A percentile compares a stretch with the other conserved stretches of the same genome.
Evolutionary conservation across 2,797 vertebrate genomes (phyloP).

Genomic region (Hoplostethus mediterraneus): DNA sequence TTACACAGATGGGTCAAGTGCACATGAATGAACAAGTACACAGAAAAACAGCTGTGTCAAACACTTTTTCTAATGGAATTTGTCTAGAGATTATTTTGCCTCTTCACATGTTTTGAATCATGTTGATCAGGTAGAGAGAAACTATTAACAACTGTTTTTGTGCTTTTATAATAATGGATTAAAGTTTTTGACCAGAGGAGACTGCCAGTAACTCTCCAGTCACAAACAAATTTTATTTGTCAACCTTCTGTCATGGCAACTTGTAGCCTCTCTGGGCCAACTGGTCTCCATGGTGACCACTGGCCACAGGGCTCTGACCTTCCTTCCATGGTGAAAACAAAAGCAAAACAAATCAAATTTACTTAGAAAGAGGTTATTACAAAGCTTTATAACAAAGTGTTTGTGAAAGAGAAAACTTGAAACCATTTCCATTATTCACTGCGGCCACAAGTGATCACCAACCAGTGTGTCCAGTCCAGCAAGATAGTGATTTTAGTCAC

Average conservation of each 20-base stretch:
- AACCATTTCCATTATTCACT: too few relatives aligned
- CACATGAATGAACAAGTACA: constrained; percentile 53
- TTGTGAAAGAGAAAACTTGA: neutral
- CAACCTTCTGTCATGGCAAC: too few relatives aligned
- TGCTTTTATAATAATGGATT: too few relatives aligned
- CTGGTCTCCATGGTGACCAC: neutral
- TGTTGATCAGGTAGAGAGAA: too few relatives aligned
- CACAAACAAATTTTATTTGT: too few relatives aligned
- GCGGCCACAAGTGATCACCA: too few relatives aligned
- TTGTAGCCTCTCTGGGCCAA: too few relatives aligned
- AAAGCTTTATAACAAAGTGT: neutral
- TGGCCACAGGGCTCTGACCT: neutral
- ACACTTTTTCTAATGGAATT: neutral
- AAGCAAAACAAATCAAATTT: constrained; percentile 1
- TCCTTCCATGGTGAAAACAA: neutral
- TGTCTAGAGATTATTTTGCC: constrained; percentile 1
- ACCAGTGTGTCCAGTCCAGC: neutral
- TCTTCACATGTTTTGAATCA: neutral
- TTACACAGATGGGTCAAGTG: constrained; percentile 43
- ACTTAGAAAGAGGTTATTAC: neutral
- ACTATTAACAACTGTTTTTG: too few relatives aligned
- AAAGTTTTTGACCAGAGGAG: too few relatives aligned
- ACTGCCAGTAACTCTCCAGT: too few relatives aligned
- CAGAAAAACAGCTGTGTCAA: constrained; percentile 26
- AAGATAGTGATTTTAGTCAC: neutral